Evolutionary conservation across 2,797 vertebrate species (phyloP).

Genomic region (Sphenodon punctatus): DNA sequence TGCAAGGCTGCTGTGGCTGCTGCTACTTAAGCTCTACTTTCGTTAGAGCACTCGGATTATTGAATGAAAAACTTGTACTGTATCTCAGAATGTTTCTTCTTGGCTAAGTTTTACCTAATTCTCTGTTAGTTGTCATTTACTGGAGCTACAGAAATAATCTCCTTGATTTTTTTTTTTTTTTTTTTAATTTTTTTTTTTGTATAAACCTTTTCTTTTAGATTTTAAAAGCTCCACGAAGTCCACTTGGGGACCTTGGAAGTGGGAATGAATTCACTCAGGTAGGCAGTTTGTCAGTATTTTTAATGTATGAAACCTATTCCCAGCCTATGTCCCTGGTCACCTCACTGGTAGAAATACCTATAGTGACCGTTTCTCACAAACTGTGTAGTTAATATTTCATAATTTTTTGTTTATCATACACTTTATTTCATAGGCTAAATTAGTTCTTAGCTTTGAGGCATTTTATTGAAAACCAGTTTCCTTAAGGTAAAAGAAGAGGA

Average conservation of each 20-base stretch:
- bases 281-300: neutral
- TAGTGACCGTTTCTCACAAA: too few species aligned
- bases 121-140: too few species aligned
- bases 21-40: too few species aligned
- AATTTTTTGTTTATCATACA: too few species aligned
- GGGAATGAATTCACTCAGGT: conserved; percentile 75
- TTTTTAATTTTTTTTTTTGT: conserved; percentile 78
- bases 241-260: conserved; percentile 71
- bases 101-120: too few species aligned
- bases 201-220: conserved; percentile 66
- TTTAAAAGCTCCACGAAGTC: conserved; percentile 77
- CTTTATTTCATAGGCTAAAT: neutral
- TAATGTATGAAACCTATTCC: neutral
- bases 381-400: too few species aligned
- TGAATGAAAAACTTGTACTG: too few species aligned
- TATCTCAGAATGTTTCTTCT: too few species aligned
- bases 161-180: neutral
- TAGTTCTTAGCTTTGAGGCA: neutral
- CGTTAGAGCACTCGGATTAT: too few species aligned
- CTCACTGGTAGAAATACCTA: neutral
- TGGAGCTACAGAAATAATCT: neutral
- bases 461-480: neutral
- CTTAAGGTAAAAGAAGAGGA: neutral
- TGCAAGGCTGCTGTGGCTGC: too few species aligned
- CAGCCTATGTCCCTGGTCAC: neutral